Conservation (phyloP, 2,113 vertebrate species). For the Prionailurus viverrinus region DNA sequence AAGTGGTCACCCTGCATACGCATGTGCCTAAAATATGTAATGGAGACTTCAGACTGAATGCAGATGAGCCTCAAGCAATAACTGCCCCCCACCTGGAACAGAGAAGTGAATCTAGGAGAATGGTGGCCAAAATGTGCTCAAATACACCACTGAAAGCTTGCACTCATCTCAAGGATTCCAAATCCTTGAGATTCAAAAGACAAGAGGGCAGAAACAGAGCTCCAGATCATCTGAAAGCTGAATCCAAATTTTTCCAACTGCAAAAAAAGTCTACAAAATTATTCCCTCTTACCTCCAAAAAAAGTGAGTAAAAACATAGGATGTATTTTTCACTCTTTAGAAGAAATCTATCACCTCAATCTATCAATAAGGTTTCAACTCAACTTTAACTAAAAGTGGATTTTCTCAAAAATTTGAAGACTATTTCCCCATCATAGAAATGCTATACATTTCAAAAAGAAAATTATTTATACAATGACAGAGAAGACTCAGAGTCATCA, state of each 20-base stretch:
- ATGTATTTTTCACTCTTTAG: conserved; percentile 7
- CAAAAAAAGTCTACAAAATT: neutral
- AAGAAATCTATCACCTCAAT: neutral
- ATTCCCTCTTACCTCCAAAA: neutral
- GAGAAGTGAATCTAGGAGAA: neutral
- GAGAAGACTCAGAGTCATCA: neutral
- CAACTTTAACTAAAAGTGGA: conserved; percentile 23
- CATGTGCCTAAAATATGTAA: neutral
- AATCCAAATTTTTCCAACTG: conserved; percentile 36
- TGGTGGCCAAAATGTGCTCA: neutral
- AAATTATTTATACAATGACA: conserved; percentile 38
- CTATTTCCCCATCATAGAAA: neutral
- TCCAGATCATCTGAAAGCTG: neutral
- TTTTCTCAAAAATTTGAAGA: neutral
- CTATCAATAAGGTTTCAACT: neutral
- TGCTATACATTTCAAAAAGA: conserved; percentile 13
- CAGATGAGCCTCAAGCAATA: neutral
- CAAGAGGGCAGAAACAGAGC: neutral
- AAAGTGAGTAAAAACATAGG: neutral
- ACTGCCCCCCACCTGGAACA: neutral
- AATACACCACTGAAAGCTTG: neutral
- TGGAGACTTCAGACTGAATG: neutral
- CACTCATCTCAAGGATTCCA: neutral
- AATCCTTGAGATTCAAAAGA: conserved; percentile 17
- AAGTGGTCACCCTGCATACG: neutral